These are phyloP conservation scores for Sarcophilus harrisii DNA, from an alignment of 2,797 vertebrate species.

Conservation along the genomic window DNA sequence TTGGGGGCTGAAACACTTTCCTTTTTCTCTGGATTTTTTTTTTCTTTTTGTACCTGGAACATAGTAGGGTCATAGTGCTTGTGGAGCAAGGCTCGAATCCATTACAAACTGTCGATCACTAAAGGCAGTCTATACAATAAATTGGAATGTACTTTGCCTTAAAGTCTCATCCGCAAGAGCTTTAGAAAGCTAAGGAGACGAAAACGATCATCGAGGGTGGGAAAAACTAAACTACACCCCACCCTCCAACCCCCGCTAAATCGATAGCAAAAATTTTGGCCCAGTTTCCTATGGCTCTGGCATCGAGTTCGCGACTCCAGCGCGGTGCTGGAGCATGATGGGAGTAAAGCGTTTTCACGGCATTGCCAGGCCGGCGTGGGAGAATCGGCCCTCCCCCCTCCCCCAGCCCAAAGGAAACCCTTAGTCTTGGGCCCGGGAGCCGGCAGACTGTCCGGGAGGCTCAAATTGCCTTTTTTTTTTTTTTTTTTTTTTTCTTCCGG, in stretches of 20 bases:
- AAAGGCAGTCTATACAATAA: constrained; percentile 65
- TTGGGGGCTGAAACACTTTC: background rate
- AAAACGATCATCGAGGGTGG: background rate
- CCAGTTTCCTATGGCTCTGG: background rate
- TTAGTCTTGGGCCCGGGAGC: background rate
- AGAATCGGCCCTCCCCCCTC: background rate
- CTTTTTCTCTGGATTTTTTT: background rate
- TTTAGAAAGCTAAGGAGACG: constrained; percentile 54
- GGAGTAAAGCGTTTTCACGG: background rate
- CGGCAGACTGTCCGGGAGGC: background rate
- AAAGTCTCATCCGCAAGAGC: constrained; percentile 43
- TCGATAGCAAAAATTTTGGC: background rate
- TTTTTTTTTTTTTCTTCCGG: background rate
- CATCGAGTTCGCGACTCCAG: background rate
- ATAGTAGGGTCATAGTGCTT: background rate
- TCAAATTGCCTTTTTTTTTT: background rate
- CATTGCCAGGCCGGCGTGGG: background rate
- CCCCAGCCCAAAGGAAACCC: background rate
- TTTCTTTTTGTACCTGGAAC: background rate
- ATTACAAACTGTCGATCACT: constrained; percentile 62
- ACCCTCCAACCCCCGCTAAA: background rate
- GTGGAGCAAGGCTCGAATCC: constrained; percentile 35
- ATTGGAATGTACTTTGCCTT: constrained; percentile 69
- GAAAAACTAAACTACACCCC: constrained; percentile 31
- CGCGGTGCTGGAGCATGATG: background rate